Base-by-base conservation (phyloP, 2,113 vertebrate species). In the Morone chrysops region DNA sequence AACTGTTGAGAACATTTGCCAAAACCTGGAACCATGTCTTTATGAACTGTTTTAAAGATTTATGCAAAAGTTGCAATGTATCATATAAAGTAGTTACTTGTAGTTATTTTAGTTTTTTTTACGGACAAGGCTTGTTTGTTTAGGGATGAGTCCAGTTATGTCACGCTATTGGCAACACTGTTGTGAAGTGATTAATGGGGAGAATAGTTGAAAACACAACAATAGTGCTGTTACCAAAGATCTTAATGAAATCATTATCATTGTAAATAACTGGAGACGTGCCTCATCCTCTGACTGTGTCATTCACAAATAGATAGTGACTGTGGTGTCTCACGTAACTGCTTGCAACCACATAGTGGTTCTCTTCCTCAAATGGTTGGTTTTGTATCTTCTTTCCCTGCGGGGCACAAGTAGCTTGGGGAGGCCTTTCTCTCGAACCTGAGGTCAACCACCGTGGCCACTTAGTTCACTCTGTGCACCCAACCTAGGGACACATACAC, bases 361-460 rank as follows among this genome's bases (percentile, higher is more conserved):
- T 81, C 14, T 71, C 75, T 70, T 12, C 8, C 36, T 45, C 57
- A 45, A 22, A 77, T 63, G 70, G 66, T 65, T 78, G 73, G 59
- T 82, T 86, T 84, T 69, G 50, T 69, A 31, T 69, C 66, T 66
- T 78, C 65, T 51, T 53, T 47, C 75, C 68, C 41, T 16, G 22
- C 2, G 13, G 61, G 68, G 69, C 40, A 61, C 40, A 16, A 60
- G 65, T 36, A 66, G 70, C 75, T 56, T 5, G 59, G 57, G 74
- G 78, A 83, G 54, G 89, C 78, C 75, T 90, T 78, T 31, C 14
- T 31, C 12, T 31, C 6, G 36, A 81, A 86, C 86, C 60, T 73
- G 83, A 87, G 84, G 93, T 91, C 92, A 85, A 90, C 91, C 87
- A 48, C 79, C 41, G 22, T 17, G 77, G 84, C 84, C 86, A 81